phyloP scores from a whole-genome alignment of 2,888 invertebrate genomes.

The Lacanobia oleracea region DNA sequence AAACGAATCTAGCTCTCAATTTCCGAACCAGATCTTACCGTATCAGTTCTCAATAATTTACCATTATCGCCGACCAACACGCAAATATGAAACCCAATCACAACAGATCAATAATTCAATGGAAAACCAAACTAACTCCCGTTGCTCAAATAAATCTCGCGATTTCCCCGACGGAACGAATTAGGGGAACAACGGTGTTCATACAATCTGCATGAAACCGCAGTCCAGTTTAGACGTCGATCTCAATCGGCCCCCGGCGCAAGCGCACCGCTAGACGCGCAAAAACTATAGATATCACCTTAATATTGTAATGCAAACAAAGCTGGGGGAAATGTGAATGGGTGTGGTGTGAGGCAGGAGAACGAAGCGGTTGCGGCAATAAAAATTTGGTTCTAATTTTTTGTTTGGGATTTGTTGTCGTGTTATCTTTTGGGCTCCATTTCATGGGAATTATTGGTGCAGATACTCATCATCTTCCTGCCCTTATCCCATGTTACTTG shows the following conservation, averaged over 20 bases:
- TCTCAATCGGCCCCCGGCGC: constrained; percentile 68
- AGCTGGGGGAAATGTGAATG: constrained; percentile 79
- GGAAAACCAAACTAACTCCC: constrained; percentile 59
- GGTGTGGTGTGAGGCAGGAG: constrained; percentile 61
- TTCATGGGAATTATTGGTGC: neutral
- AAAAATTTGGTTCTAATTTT: too few species aligned
- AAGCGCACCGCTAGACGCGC: constrained; percentile 72
- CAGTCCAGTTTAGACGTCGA: constrained; percentile 68
- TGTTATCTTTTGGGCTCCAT: too few species aligned
- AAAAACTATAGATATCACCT: constrained; percentile 81
- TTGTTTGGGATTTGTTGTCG: neutral
- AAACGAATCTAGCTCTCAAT: constrained; percentile 8
- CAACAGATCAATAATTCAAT: constrained; percentile 54
- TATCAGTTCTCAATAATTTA: constrained; percentile 43
- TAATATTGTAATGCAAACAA: constrained; percentile 82
- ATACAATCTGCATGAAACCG: constrained; percentile 69
- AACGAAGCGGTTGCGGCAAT: constrained; percentile 28
- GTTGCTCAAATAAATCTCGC: constrained; percentile 63
- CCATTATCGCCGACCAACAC: constrained; percentile 49
- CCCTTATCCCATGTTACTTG: too few species aligned
- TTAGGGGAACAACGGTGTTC: constrained; percentile 57
- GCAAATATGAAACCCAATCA: constrained; percentile 50
- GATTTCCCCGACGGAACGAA: constrained; percentile 60
- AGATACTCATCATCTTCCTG: too few species aligned
- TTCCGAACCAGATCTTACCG: constrained; percentile 15